Conservation (phyloP, 2,797 vertebrate genomes). For the Bovichtus variegatus region DNA sequence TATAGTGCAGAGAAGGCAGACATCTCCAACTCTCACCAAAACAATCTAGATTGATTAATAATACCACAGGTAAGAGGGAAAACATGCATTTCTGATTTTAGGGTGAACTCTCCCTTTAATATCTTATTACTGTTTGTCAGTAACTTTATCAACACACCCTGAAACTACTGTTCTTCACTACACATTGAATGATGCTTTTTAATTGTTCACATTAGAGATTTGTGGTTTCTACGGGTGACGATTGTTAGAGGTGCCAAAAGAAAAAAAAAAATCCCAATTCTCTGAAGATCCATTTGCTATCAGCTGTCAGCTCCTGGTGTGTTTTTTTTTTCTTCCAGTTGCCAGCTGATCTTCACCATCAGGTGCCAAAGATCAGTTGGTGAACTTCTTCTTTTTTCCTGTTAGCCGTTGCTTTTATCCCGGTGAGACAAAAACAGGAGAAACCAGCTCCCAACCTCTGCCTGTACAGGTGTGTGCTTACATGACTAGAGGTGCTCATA, state of each 20-base stretch:
- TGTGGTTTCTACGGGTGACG: constrained; percentile 2
- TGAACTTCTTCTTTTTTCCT: constrained; percentile 10
- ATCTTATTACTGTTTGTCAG: too few relatives aligned
- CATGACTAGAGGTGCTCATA: not conserved
- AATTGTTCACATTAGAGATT: constrained; percentile 2
- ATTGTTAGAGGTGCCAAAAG: constrained; percentile 24
- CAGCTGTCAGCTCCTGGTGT: constrained; percentile 40
- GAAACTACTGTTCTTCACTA: not conserved
- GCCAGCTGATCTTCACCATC: constrained; percentile 41
- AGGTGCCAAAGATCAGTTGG: constrained; percentile 22
- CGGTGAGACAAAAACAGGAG: constrained; percentile 17
- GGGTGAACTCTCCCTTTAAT: too few relatives aligned
- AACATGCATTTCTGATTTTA: too few relatives aligned
- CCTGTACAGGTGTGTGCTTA: constrained; percentile 50
- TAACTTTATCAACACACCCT: not conserved
- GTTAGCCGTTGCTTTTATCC: constrained; percentile 34
- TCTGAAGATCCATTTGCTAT: constrained; percentile 39
- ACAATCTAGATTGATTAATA: too few relatives aligned
- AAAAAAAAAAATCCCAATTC: constrained; percentile 21
- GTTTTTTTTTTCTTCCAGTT: constrained; percentile 38
- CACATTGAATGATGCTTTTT: not conserved
- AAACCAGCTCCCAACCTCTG: constrained; percentile 22
- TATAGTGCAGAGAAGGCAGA: too few relatives aligned
- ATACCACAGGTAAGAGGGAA: too few relatives aligned
- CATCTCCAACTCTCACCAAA: too few relatives aligned